Evolutionary conservation across 2,113 vertebrate species (phyloP).

Genomic region (Oryzias curvinotus): DNA sequence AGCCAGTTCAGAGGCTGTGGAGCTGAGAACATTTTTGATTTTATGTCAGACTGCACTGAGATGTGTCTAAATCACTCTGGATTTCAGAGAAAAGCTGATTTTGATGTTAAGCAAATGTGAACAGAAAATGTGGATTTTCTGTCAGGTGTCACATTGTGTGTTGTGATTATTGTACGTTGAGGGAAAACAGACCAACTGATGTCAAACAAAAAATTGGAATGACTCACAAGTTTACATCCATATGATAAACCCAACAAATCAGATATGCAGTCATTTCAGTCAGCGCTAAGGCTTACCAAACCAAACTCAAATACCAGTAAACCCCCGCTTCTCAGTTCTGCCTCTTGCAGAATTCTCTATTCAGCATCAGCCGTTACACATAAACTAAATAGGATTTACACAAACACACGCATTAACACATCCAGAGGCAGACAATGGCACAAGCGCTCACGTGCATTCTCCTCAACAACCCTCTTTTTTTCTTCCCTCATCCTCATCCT

Average conservation of each 20-base stretch:
- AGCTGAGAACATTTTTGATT: constrained; percentile 17
- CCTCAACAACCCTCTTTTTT: neutral
- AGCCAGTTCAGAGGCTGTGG: neutral
- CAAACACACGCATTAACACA: constrained; percentile 23
- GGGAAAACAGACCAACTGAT: too few relatives aligned
- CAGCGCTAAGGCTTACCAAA: constrained; percentile 29
- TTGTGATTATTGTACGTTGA: too few relatives aligned
- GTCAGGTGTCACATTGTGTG: too few relatives aligned
- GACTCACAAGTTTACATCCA: too few relatives aligned
- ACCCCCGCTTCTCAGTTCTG: constrained; percentile 26
- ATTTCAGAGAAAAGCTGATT: neutral
- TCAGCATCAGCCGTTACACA: constrained; percentile 29
- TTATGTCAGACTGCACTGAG: constrained; percentile 5
- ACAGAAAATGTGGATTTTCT: too few relatives aligned
- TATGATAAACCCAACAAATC: constrained; percentile 6
- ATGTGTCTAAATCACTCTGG: constrained; percentile 3
- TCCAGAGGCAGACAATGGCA: constrained; percentile 7
- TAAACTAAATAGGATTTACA: constrained; percentile 13
- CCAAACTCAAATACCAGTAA: constrained; percentile 21
- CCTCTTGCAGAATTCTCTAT: constrained; percentile 32
- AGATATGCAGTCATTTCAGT: constrained; percentile 15
- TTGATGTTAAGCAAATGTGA: neutral
- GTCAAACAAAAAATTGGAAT: too few relatives aligned
- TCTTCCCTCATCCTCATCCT: constrained; percentile 57
- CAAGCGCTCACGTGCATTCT: constrained; percentile 19